Conservation (phyloP, 2,797 vertebrate genomes). For the Gymnocypris eckloni region DNA sequence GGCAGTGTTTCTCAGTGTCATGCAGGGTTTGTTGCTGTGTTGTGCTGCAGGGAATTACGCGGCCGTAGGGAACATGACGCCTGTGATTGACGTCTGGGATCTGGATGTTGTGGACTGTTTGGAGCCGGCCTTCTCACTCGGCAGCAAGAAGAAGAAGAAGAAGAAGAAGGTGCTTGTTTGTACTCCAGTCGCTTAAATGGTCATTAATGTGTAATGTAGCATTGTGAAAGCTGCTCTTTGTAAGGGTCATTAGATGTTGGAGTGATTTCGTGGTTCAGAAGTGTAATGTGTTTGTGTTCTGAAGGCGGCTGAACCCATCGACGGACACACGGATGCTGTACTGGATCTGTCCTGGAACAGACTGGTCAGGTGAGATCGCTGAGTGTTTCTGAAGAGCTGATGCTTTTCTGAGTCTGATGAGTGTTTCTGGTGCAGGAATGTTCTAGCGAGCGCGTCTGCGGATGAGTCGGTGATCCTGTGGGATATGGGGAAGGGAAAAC, state of each 20-base stretch:
- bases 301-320: constrained; percentile 78
- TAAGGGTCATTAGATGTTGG: too few relatives aligned
- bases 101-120: constrained; percentile 95
- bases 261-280: not conserved
- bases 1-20: not conserved
- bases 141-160: constrained; percentile 84
- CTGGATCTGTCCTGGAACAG: constrained; percentile 97
- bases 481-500: constrained; percentile 88
- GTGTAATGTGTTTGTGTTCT: not conserved
- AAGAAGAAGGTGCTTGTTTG: constrained; percentile 87
- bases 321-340: constrained; percentile 91
- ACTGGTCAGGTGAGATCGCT: constrained; percentile 82
- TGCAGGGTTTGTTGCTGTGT: not conserved
- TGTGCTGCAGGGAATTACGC: constrained; percentile 85
- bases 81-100: constrained; percentile 96
- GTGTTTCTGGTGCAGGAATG: constrained; percentile 78
- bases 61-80: constrained; percentile 97
- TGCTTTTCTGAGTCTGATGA: not conserved
- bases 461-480: constrained; percentile 90
- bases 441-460: constrained; percentile 93
- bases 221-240: not conserved
- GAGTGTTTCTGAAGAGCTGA: not conserved
- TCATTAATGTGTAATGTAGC: too few relatives aligned
- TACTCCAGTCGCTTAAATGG: not conserved
- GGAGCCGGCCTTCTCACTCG: constrained; percentile 93